These are phyloP conservation scores for Nasua narica DNA, from an alignment of 2,797 vertebrate genomes.

Conservation along the genomic window DNA sequence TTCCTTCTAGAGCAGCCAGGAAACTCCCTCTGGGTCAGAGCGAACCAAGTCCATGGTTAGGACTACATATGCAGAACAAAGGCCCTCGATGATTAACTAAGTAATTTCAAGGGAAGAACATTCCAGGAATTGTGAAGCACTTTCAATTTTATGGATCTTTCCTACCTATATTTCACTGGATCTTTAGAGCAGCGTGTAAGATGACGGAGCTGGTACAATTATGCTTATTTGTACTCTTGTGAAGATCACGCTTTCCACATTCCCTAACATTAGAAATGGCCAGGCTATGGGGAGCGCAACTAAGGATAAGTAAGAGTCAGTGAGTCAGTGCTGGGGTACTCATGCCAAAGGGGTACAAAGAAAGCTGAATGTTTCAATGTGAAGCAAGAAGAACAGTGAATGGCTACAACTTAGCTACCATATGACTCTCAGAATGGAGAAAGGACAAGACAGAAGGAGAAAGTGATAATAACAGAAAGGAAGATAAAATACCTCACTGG, in stretches of 20 bases:
- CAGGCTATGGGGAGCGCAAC: not conserved
- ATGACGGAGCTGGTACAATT: not conserved
- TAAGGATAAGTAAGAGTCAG: not conserved
- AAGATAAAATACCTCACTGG: not conserved
- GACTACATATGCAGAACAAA: not conserved
- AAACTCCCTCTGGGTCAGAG: not conserved
- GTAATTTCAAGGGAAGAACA: not conserved
- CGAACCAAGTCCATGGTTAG: not conserved
- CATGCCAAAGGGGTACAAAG: not conserved
- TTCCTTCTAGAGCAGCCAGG: slow-evolving; percentile 18
- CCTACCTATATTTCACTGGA: not conserved
- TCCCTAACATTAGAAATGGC: not conserved
- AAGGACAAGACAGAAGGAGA: not conserved
- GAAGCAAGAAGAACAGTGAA: not conserved
- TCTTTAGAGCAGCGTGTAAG: not conserved
- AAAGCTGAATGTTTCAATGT: not conserved
- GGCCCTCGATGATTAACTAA: not conserved
- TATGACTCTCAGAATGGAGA: not conserved
- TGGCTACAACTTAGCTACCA: not conserved
- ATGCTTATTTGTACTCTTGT: not conserved
- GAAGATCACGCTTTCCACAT: not conserved
- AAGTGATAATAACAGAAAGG: not conserved
- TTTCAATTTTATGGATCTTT: not conserved
- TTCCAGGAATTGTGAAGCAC: not conserved
- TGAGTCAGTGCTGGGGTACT: not conserved